Conservation (phyloP, 1,140 invertebrate genomes). For the Hyles euphorbiae region DNA sequence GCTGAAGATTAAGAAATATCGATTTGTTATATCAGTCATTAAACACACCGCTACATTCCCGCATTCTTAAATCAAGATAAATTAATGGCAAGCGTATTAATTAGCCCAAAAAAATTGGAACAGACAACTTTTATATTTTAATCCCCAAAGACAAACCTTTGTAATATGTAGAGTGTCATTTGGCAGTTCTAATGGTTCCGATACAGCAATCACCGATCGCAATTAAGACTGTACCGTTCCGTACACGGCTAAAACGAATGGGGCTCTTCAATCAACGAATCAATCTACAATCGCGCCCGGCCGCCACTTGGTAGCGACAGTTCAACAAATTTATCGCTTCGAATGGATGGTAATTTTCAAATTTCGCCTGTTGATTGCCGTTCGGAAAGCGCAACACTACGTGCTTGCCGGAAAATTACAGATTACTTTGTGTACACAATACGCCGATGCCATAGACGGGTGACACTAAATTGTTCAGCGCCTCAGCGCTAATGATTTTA, state of each 20-base stretch:
- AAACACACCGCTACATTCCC: too few relatives aligned
- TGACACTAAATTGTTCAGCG: too few relatives aligned
- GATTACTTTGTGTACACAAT: conserved; percentile 26
- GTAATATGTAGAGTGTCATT: too few relatives aligned
- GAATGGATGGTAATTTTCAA: conserved; percentile 62
- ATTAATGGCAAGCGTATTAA: too few relatives aligned
- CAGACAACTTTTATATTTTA: too few relatives aligned
- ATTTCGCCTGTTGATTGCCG: conserved; percentile 66
- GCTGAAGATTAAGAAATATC: too few relatives aligned
- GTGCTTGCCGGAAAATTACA: conserved; percentile 25
- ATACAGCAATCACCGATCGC: conserved; percentile 56
- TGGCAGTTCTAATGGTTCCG: conserved; percentile 26
- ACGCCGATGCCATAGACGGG: conserved; percentile 11
- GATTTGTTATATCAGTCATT: too few relatives aligned
- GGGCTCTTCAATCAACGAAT: conserved; percentile 72
- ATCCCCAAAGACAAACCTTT: too few relatives aligned
- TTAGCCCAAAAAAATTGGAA: too few relatives aligned
- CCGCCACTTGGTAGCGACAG: conserved; percentile 67
- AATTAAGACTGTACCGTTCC: conserved; percentile 61
- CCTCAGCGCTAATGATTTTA: too few relatives aligned
- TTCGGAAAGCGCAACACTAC: conserved; percentile 27
- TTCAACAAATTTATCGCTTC: conserved; percentile 67
- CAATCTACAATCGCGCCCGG: conserved; percentile 68
- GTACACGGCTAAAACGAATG: conserved; percentile 62
- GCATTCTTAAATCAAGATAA: too few relatives aligned